Conservation (phyloP, 2,797 vertebrate genomes). For the Linurgus olivaceus region DNA sequence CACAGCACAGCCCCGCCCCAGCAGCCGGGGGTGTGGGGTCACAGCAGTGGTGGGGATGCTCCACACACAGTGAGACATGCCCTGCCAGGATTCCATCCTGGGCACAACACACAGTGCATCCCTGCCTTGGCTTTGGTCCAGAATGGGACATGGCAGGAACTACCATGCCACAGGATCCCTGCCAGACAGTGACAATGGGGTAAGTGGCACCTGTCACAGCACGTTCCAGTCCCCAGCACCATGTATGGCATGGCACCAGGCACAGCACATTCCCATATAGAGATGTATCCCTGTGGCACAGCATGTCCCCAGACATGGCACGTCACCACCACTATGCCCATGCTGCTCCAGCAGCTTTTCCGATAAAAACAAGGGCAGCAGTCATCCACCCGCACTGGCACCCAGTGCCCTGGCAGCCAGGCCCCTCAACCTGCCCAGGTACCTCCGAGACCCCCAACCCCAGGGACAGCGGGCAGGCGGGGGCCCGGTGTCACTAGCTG, state of each 20-base stretch:
- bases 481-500: not conserved
- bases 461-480: rapidly evolving
- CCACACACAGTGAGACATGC: rapidly evolving
- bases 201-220: not conserved
- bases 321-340: rapidly evolving
- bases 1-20: rapidly evolving
- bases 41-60: not conserved
- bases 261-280: rapidly evolving
- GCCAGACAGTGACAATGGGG: rapidly evolving
- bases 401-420: not conserved
- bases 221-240: not conserved
- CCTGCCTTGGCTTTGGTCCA: not conserved
- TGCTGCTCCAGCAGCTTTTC: not conserved
- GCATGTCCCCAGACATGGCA: rapidly evolving
- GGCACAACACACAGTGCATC: rapidly evolving
- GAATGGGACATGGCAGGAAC: rapidly evolving
- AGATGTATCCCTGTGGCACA: not conserved
- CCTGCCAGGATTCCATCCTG: not conserved
- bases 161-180: not conserved
- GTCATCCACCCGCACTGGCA: rapidly evolving
- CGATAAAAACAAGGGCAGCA: not conserved
- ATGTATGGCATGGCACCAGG: rapidly evolving
- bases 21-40: rapidly evolving
- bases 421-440: not conserved
- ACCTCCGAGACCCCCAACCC: rapidly evolving